Evolutionary conservation across 2,797 vertebrate species (phyloP).

Genomic region (Pantherophis vulpinus): DNA sequence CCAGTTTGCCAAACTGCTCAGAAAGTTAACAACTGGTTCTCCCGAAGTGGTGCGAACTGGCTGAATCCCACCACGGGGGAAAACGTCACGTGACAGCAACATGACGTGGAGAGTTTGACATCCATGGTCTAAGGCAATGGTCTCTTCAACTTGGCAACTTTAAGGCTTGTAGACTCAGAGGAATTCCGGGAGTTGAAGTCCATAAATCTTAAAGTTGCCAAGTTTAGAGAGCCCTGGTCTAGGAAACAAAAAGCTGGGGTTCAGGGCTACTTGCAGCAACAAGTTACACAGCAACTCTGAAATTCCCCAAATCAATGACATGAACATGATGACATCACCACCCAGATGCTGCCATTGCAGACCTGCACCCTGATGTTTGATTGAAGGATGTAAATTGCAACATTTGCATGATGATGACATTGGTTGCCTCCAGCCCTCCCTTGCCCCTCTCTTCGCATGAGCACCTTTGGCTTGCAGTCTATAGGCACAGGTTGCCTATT

Average conservation of each 20-base stretch:
- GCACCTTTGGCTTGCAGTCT: neutral
- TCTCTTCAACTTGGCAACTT: too few relatives aligned
- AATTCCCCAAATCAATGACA: neutral
- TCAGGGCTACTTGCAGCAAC: neutral
- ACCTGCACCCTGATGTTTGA: neutral
- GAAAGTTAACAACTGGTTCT: too few relatives aligned
- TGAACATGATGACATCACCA: neutral
- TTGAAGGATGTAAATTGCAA: neutral
- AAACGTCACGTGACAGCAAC: too few relatives aligned
- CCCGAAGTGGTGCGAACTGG: too few relatives aligned
- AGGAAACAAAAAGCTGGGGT: neutral
- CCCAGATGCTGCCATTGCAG: neutral
- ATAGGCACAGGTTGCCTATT: neutral
- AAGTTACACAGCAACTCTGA: neutral
- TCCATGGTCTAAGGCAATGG: too few relatives aligned
- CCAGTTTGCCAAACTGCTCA: too few relatives aligned
- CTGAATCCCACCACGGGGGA: too few relatives aligned
- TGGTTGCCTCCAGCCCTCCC: neutral
- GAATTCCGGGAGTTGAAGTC: neutral
- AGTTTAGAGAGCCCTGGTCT: neutral
- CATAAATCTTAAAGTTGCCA: neutral
- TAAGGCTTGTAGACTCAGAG: neutral
- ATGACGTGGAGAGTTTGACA: too few relatives aligned
- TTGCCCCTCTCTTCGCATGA: neutral
- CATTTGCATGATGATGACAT: neutral